Conservation (phyloP, 1,140 invertebrate genomes). For the Cyrtorhinus lividipennis region DNA sequence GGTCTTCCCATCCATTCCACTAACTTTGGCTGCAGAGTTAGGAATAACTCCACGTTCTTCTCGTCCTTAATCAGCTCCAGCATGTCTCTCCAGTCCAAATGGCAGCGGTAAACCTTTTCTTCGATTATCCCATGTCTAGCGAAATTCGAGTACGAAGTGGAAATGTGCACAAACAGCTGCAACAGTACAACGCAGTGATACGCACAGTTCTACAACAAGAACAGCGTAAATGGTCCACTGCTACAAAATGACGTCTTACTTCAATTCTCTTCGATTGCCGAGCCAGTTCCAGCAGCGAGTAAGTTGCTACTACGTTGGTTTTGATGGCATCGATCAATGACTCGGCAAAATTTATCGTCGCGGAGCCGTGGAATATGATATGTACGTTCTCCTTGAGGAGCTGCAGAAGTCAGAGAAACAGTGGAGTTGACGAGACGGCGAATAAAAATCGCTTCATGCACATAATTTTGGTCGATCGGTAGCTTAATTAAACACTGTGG, state of each 20-base stretch:
- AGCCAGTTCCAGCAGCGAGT: neutral
- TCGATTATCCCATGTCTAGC: neutral
- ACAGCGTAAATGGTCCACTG: no score
- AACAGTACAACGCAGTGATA: no score
- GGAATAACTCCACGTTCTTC: neutral
- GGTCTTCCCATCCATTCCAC: no score
- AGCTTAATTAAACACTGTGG: no score
- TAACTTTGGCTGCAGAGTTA: neutral
- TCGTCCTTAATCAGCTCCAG: neutral
- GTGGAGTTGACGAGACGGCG: no score
- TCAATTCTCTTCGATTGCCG: neutral
- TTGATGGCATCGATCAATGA: neutral
- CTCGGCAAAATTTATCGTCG: neutral
- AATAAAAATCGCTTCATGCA: no score
- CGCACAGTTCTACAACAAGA: no score
- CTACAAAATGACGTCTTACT: no score
- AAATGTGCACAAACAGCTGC: neutral
- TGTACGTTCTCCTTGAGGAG: neutral
- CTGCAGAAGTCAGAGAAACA: no score
- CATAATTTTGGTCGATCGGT: no score
- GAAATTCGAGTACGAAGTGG: neutral
- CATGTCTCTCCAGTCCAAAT: neutral
- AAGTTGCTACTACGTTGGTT: neutral
- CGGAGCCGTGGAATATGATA: neutral
- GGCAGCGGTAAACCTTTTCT: neutral